phyloP scores from a whole-genome alignment of 2,113 vertebrate genomes.

The Martes martes region DNA sequence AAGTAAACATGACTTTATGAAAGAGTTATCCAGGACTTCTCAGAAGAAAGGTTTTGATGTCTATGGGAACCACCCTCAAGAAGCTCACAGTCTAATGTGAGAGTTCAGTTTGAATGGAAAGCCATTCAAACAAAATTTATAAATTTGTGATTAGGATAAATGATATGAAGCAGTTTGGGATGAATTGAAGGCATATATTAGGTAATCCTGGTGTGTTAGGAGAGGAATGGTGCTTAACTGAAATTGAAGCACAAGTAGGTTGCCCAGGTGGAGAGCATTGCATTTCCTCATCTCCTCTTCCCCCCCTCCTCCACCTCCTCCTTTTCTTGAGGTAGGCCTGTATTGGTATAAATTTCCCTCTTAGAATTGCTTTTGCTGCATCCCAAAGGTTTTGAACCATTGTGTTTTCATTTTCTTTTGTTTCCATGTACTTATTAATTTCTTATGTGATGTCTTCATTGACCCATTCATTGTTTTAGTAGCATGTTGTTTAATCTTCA shows the following conservation, averaged over 20 bases:
- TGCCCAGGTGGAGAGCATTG: background rate
- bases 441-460: background rate
- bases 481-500: background rate
- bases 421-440: background rate
- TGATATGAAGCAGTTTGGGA: background rate
- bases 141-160: background rate
- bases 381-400: background rate
- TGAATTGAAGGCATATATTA: background rate
- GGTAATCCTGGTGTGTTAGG: background rate
- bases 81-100: background rate
- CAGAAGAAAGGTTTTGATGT: background rate
- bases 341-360: background rate
- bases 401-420: background rate
- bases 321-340: background rate
- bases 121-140: background rate
- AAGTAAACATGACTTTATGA: background rate
- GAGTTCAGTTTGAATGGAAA: background rate
- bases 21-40: background rate
- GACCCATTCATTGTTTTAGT: background rate
- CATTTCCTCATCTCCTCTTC: background rate
- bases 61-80: background rate
- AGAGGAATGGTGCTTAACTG: background rate
- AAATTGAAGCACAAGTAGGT: background rate
- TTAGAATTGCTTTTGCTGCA: background rate
- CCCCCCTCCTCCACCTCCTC: background rate